Base-by-base conservation (phyloP, 2,888 invertebrate species). In the Temnothorax rugatulus region DNA sequence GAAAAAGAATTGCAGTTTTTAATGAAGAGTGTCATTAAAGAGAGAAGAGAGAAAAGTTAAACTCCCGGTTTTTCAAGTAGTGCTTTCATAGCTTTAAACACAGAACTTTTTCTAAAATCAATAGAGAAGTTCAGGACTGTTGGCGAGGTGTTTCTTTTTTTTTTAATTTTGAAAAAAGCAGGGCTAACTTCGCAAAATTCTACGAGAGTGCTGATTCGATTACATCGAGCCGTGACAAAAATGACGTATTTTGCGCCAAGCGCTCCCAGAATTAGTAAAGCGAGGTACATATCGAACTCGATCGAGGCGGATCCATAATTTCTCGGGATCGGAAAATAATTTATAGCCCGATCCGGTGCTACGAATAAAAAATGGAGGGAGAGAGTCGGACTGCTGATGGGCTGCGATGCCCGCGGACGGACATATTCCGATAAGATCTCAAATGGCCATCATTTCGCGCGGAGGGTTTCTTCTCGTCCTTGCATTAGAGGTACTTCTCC, bases 271-370 rank as follows among this genome's bases (percentile, higher is more conserved):
- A 74, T 64, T 81, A 68, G 64, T 79, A 68, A 79, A 66, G 61
- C 69, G 69, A 66, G 66, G 61, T 83, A 82, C 84, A 84, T 81
- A 84, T 82, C 13, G 75, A 50, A 64, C 11, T 64, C 64, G 50
- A 76, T 76, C 47, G 82, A 47, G 64, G 83, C 76, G 63, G 59
- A 59, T 79, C 73, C 64, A 87, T 86, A 84, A 91, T 88, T 90
- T 88, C 8, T 85, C 83, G 54, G 82, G 34, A 25, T 47, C 68
- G 47, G 79, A 41, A 47, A 85, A 87, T 90, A 88, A 90, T 91
- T 91, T 88, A 90, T 87, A 71, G 84, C 77, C 63, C 47, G 61
- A 25, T 44, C 47, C 34, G 52, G 44, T 73, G 59, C 25, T 38
- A 61, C 71, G 54, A 68, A 82, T 69, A 73, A 84, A 81, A 59